phyloP scores from a whole-genome alignment of 2,113 vertebrate species.

The Andinoacara biseriatus region DNA sequence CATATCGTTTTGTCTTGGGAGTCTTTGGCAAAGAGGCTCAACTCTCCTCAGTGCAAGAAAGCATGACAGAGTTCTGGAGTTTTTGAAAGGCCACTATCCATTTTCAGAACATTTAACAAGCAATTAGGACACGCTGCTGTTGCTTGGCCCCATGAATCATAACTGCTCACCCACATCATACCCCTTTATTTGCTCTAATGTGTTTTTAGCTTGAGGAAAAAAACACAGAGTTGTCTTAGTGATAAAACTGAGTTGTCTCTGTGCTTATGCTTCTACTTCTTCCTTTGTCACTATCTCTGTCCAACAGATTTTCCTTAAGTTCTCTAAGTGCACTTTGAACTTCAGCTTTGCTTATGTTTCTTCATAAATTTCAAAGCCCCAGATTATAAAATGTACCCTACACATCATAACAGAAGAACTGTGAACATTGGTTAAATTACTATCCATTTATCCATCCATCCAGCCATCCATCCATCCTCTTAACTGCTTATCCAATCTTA shows the following conservation, averaged over 20 bases:
- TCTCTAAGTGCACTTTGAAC: neutral
- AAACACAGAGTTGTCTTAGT: slow-evolving; percentile 13
- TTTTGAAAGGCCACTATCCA: slow-evolving; percentile 75
- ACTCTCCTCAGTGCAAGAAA: slow-evolving; percentile 59
- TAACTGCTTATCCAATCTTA: no score
- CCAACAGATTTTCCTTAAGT: neutral
- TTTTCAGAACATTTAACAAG: slow-evolving; percentile 71
- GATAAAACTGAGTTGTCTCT: slow-evolving; percentile 1
- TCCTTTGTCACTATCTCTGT: neutral
- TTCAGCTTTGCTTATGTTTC: neutral
- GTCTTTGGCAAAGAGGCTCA: slow-evolving; percentile 64
- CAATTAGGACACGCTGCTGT: slow-evolving; percentile 40
- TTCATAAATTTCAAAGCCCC: neutral
- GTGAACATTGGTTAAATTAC: no score
- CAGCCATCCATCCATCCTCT: no score
- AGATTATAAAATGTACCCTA: neutral
- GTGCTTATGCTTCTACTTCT: slow-evolving; percentile 6
- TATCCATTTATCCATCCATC: no score
- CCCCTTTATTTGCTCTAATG: slow-evolving; percentile 50
- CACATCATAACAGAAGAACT: no score
- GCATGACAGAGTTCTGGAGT: slow-evolving; percentile 63
- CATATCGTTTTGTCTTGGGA: slow-evolving; percentile 77
- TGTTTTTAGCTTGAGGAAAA: slow-evolving; percentile 25
- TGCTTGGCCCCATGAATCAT: slow-evolving; percentile 52
- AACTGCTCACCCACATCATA: slow-evolving; percentile 40